Conservation (phyloP, 2,888 invertebrate species). For the Drosophila ustulata region DNA sequence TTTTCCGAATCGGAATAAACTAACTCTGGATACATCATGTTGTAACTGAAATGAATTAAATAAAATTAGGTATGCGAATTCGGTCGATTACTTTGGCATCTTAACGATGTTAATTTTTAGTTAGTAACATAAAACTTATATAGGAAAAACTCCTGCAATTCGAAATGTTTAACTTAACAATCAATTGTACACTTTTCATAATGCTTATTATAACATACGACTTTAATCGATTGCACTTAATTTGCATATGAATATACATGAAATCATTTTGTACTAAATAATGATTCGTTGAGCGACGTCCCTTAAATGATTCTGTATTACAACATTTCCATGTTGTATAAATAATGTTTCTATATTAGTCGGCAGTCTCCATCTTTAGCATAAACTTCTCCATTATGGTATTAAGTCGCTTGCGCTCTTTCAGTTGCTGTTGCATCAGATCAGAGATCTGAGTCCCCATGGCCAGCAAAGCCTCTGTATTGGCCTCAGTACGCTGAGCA, state of each 20-base stretch:
- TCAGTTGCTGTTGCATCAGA: slow-evolving; percentile 68
- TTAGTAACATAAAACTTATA: too few species aligned
- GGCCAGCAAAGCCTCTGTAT: slow-evolving; percentile 65
- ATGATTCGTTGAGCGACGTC: not conserved
- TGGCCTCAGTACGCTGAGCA: slow-evolving; percentile 64
- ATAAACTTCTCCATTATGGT: slow-evolving; percentile 68
- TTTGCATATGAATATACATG: not conserved
- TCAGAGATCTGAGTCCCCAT: slow-evolving; percentile 66
- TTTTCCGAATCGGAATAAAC: too few species aligned
- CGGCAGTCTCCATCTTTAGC: slow-evolving; percentile 65
- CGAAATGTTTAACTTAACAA: not conserved
- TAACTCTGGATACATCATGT: too few species aligned
- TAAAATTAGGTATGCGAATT: too few species aligned
- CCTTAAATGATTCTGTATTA: slow-evolving; percentile 3
- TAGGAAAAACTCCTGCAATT: too few species aligned
- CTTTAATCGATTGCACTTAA: slow-evolving; percentile 16
- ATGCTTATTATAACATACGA: not conserved
- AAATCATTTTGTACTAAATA: not conserved
- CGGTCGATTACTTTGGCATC: too few species aligned
- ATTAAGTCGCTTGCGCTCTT: slow-evolving; percentile 68
- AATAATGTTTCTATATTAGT: slow-evolving; percentile 32
- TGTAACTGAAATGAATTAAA: too few species aligned
- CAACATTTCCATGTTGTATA: not conserved
- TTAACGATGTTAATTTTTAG: too few species aligned
- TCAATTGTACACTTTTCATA: not conserved